Evolutionary conservation across 2,888 invertebrate genomes (phyloP).

Genomic region (Dolichopus griseipennis): DNA sequence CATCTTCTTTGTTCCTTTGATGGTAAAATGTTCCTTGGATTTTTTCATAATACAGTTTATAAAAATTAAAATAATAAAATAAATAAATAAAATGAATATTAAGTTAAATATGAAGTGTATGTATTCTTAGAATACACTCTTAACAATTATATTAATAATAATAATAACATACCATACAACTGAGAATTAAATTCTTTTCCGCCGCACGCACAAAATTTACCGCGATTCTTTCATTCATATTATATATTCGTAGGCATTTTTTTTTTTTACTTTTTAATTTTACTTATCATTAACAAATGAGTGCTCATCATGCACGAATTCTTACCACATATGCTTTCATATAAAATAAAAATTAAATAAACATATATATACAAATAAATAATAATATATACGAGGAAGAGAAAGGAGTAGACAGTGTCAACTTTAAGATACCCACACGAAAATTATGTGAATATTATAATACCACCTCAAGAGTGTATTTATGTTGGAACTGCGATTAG

Average conservation of each 20-base stretch:
- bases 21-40: neutral
- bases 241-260: too few species aligned
- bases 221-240: neutral
- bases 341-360: too few species aligned
- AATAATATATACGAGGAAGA: too few species aligned
- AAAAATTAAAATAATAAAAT: neutral
- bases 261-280: neutral
- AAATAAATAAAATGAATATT: neutral
- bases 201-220: neutral
- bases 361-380: too few species aligned
- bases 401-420: too few species aligned
- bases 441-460: too few species aligned
- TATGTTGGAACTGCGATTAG: too few species aligned
- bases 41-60: neutral
- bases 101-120: neutral
- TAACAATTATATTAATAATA: neutral
- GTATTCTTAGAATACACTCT: too few species aligned
- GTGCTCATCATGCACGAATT: neutral
- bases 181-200: neutral
- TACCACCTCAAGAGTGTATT: too few species aligned
- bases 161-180: neutral
- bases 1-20: neutral
- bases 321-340: too few species aligned
- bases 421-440: too few species aligned
- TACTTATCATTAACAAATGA: neutral